Evolutionary conservation across 64 coral and sea anemone species (phyloP), one percentile per base, ranked within the genome.

Genomic region (Orbicella faveolata): DNA sequence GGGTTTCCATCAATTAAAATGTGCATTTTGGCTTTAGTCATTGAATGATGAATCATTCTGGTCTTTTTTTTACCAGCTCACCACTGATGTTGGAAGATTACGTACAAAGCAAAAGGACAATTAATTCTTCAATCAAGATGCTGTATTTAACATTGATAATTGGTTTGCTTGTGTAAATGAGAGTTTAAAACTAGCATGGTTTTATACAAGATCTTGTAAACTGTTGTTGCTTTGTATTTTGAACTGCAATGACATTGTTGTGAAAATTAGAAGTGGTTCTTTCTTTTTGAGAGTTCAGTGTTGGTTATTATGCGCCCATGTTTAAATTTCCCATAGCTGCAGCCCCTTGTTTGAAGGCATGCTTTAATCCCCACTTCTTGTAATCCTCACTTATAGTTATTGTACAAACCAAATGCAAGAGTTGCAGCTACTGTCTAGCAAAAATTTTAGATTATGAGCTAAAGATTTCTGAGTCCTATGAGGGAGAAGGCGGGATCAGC

Each of bases 151-250:
- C 15, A 77, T 77, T 48, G 37, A 30, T 20, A 20, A 18, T 21
- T 44, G 4, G 44, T 74, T 33, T 74, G 8, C 30, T 34, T 10
- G 25, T 74, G 33, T 76, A 36, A 39, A 44, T 15, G 17, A 76
- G 2, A 76, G 17, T 1, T n/a, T 35, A 35, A 33, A 44, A 19
- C 16, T 39, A 13, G 4, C 36, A 44, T 76, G 11, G 34, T 20
- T 19, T 48, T 48, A 48, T 48, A 48, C 44, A 15, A 41, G 74
- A 37, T 52, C 75, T 20, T 77, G 75, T 39, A 20, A 51, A 77
- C 75, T 77, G 17, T 21, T 77, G 1, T 77, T 77, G 36, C 75
- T 77, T 48, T 77, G 75, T 77, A 77, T 77, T 77, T 51, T 14
- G 75, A 52, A 13, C 21, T 77, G 17, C 2, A 10, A 6, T 79